A percentile compares a stretch with the other conserved stretches of the same genome.
Conservation (phyloP, 1,140 invertebrate species). For the Drosophila micromelanica region DNA sequence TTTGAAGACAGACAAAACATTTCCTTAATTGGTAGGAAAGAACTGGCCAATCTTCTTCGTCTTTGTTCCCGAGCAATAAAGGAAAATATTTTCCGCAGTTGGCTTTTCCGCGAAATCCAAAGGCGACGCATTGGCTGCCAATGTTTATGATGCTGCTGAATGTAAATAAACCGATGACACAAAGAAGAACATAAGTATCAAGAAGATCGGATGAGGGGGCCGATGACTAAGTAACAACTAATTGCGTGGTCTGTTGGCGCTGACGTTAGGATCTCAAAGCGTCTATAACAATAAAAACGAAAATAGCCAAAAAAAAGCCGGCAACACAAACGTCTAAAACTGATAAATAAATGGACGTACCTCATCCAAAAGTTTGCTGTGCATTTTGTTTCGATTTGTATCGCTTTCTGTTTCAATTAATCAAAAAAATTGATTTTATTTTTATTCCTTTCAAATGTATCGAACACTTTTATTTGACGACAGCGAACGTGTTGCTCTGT, state of each 20-base stretch:
- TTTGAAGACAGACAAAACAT: slow-evolving; percentile 23
- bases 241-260: slow-evolving; percentile 19
- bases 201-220: slow-evolving; percentile 1
- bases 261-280: slow-evolving; percentile 1
- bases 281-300: slow-evolving; percentile 36
- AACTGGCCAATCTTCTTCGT: slow-evolving; percentile 23
- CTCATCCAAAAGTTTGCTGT: slow-evolving; percentile 80
- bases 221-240: slow-evolving; percentile 57
- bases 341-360: slow-evolving; percentile 50
- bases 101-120: slow-evolving; percentile 13
- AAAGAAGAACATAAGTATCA: slow-evolving; percentile 3
- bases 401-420: slow-evolving; percentile 33
- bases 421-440: slow-evolving; percentile 40
- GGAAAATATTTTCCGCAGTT: slow-evolving; percentile 56
- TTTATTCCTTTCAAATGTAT: slow-evolving; percentile 24
- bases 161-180: slow-evolving; percentile 71
- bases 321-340: slow-evolving; percentile 12
- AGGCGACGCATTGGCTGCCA: slow-evolving; percentile 44
- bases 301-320: slow-evolving; percentile 43
- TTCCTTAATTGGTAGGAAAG: slow-evolving; percentile 51
- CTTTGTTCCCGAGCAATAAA: slow-evolving; percentile 51
- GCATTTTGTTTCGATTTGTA: slow-evolving; percentile 60
- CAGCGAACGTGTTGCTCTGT: slow-evolving; percentile 54
- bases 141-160: slow-evolving; percentile 57
- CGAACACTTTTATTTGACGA: slow-evolving; percentile 9